phyloP scores from a whole-genome alignment of 1,140 invertebrate species.

The Araneus ventricosus region DNA sequence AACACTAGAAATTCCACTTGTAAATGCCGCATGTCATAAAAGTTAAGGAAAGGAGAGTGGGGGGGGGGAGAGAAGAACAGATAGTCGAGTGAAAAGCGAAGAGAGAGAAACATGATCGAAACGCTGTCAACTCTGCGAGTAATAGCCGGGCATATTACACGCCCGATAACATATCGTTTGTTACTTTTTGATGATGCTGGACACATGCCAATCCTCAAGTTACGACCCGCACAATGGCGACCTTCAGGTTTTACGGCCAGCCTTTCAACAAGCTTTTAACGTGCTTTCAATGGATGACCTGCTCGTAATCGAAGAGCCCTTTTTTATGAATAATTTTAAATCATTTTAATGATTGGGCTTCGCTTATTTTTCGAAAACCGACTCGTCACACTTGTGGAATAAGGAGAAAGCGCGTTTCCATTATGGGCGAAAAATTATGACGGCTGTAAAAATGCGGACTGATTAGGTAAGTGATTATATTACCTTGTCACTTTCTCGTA shows the following conservation, averaged over 20 bases:
- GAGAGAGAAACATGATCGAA: neutral
- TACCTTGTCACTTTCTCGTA: too few relatives aligned
- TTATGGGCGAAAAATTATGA: neutral
- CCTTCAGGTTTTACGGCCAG: slow-evolving; percentile 60
- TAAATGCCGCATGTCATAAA: neutral
- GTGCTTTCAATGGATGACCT: neutral
- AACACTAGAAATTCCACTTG: too few relatives aligned
- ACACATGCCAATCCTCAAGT: slow-evolving; percentile 65
- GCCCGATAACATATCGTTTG: slow-evolving; percentile 54
- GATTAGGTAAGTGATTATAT: too few relatives aligned
- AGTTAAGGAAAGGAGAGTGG: neutral
- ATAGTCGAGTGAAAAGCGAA: neutral
- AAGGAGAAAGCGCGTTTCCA: neutral
- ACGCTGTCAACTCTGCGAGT: neutral
- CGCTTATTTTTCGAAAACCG: neutral
- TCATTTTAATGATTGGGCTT: neutral
- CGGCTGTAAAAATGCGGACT: neutral
- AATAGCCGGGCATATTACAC: slow-evolving; percentile 61
- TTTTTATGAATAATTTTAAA: neutral
- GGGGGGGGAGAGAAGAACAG: neutral
- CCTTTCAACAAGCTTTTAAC: neutral
- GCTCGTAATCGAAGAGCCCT: neutral
- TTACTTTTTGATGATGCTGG: slow-evolving; percentile 58
- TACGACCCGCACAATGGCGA: slow-evolving; percentile 1
- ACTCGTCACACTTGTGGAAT: neutral